Conservation (phyloP, 2,113 vertebrate genomes). For the mouse (Mus musculus) region DNA sequence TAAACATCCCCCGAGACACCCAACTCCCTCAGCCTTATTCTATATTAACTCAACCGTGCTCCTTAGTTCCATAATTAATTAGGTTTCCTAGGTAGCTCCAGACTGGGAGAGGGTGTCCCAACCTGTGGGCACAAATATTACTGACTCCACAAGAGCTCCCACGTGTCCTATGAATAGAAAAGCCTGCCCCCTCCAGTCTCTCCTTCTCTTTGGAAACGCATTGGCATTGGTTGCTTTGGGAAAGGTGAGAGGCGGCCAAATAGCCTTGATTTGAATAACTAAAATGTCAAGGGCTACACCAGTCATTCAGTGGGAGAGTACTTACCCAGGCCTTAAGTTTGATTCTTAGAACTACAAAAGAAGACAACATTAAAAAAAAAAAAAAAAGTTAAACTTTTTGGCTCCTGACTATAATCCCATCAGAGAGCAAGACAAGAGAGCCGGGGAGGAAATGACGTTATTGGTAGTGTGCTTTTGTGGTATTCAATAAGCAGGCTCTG, state of each 20-base stretch:
- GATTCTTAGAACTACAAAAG: not conserved
- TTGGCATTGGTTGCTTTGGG: not conserved
- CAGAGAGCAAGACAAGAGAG: not conserved
- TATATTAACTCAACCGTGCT: slow-evolving; percentile 29
- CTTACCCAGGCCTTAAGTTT: not conserved
- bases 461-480: not conserved
- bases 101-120: slow-evolving; percentile 60
- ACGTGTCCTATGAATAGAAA: not conserved
- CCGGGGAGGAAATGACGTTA: not conserved
- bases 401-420: no score
- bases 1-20: slow-evolving; percentile 62
- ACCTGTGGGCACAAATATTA: slow-evolving; percentile 39
- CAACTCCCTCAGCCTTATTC: slow-evolving; percentile 65
- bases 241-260: not conserved
- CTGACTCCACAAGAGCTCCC: not conserved
- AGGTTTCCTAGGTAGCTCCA: slow-evolving; percentile 73
- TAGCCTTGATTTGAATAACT: not conserved
- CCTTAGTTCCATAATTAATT: slow-evolving; percentile 70
- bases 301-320: no score
- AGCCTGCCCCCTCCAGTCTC: not conserved
- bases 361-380: not conserved
- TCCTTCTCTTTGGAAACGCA: slow-evolving; percentile 4
- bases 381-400: not conserved
- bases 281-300: not conserved
- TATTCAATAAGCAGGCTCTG: not conserved